These are phyloP conservation scores for Drosophila koepferae DNA, from an alignment of 2,888 invertebrate species.

Conservation along the genomic window DNA sequence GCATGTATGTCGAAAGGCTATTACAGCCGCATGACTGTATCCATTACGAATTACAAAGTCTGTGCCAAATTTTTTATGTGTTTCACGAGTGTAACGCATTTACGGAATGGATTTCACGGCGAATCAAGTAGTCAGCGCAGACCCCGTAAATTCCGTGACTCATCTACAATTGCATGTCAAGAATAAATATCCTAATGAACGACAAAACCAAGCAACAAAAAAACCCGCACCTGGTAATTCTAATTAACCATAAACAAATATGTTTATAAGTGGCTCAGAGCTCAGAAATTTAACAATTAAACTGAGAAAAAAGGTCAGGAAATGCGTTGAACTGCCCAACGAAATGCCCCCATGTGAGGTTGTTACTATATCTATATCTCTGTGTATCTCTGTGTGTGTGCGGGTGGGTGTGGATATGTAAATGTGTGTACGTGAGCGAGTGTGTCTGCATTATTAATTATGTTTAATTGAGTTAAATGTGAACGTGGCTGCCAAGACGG, in stretches of 20 bases:
- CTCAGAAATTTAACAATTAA: slow-evolving; percentile 15
- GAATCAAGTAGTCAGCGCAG: neutral
- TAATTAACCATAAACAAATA: slow-evolving; percentile 49
- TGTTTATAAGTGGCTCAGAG: slow-evolving; percentile 13
- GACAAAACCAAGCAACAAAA: neutral
- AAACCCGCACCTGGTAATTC: slow-evolving; percentile 33
- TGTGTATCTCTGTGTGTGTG: slow-evolving; percentile 9
- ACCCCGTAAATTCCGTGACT: slow-evolving; percentile 29
- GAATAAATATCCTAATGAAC: neutral
- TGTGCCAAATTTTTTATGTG: neutral
- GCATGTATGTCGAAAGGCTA: neutral
- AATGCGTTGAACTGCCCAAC: slow-evolving; percentile 24
- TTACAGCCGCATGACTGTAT: slow-evolving; percentile 9
- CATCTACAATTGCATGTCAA: slow-evolving; percentile 26
- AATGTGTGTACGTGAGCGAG: slow-evolving; percentile 16
- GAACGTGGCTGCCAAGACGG: slow-evolving; percentile 39
- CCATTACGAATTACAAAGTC: neutral
- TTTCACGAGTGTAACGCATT: slow-evolving; percentile 18
- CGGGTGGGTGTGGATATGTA: slow-evolving; percentile 22
- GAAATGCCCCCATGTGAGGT: slow-evolving; percentile 21
- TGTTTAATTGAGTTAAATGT: slow-evolving; percentile 67
- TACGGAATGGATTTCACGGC: slow-evolving; percentile 2
- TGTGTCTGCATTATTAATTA: slow-evolving; percentile 65
- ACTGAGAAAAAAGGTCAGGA: slow-evolving; percentile 42
- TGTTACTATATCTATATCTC: neutral